Base-by-base conservation (phyloP, 1,140 invertebrate genomes). In the Drosophila ercepeae region DNA sequence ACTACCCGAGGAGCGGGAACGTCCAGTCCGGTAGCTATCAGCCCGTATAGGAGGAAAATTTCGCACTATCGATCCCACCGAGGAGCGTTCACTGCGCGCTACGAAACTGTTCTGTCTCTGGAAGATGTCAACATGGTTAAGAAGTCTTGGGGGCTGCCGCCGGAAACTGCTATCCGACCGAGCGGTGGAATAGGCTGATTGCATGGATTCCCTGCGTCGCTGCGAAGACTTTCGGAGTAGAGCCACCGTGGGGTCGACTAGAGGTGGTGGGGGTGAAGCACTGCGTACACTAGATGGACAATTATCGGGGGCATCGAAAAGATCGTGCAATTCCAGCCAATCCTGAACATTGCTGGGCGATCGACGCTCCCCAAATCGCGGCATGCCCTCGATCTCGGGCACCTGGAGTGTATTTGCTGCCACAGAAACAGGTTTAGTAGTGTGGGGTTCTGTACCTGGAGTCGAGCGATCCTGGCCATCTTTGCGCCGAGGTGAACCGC, bases 401-500 rank as follows among this genome's bases (percentile, higher is more conserved):
- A 89, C 61, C 39, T 89, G 75, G 3, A 89, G 73, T 29, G 64
- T 42, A n/a, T 42, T 11, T 13, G 4, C 14, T 67, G 25, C 27
- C 27, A 27, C 27, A 27, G 27, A 13, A 36, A 36, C 68, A 61
- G 39, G 29, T 39, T 75, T 75, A 53, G 4, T 39, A 45, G 29
- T 65, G 44, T 45, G 23, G 34, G 57, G 27, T 57, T 75, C 21
- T 77, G 41, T 90, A 90, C 88, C 88, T 90, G 88, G 82, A 39
- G 81, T 86, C 51, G 76, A 79, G 21, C 81, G 78, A 54, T 92
- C 94, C 94, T 58, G 92, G 83, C 92, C 93, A 93, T 90, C 83
- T 60, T 71, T 84, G 46, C 79, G 78, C 2, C 89, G 71, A 5
- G 94, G 94, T n/a, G 94, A 95, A n/a, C 96, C 95, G 58, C 96